A percentile compares a stretch with the other conserved stretches of the same genome.
Evolutionary conservation across 2,113 vertebrate genomes (phyloP).

Genomic region (Xenopus borealis): DNA sequence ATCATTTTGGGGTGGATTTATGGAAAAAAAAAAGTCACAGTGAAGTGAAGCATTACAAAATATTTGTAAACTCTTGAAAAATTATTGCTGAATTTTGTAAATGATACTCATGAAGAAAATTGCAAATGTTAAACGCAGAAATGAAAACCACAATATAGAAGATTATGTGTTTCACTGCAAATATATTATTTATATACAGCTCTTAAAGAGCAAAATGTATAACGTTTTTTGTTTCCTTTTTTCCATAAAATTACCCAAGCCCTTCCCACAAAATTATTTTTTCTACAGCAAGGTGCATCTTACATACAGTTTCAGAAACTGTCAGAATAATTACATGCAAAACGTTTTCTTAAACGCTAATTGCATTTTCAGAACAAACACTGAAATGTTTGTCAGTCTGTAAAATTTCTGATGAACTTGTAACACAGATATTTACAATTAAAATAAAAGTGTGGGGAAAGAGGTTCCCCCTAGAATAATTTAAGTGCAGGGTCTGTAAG

Average conservation of each 20-base stretch:
- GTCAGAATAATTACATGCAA: slow-evolving; percentile 94
- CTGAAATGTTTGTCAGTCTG: slow-evolving; percentile 86
- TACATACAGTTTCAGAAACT: slow-evolving; percentile 90
- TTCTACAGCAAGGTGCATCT: slow-evolving; percentile 77
- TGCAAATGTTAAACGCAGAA: slow-evolving; percentile 91
- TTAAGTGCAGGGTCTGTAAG: slow-evolving; percentile 81
- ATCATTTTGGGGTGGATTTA: background rate
- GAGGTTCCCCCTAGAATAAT: slow-evolving; percentile 68
- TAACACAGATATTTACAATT: slow-evolving; percentile 95
- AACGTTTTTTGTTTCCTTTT: slow-evolving; percentile 46
- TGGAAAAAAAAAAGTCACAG: slow-evolving; percentile 8
- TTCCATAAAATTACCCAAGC: slow-evolving; percentile 95
- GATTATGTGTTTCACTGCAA: slow-evolving; percentile 90
- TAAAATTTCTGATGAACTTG: slow-evolving; percentile 87
- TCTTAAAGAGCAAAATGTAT: slow-evolving; percentile 80
- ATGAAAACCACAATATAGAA: slow-evolving; percentile 89
- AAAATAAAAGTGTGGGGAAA: slow-evolving; percentile 74
- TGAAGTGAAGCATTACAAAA: slow-evolving; percentile 69
- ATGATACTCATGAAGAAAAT: slow-evolving; percentile 94
- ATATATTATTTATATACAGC: slow-evolving; percentile 99
- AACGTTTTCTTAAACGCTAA: slow-evolving; percentile 89
- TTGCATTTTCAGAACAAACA: slow-evolving; percentile 93
- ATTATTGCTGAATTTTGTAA: slow-evolving; percentile 99
- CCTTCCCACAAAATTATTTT: slow-evolving; percentile 86
- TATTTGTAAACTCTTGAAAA: slow-evolving; percentile 99